phyloP scores from a whole-genome alignment of 2,113 vertebrate genomes.

The Agelaius phoeniceus region DNA sequence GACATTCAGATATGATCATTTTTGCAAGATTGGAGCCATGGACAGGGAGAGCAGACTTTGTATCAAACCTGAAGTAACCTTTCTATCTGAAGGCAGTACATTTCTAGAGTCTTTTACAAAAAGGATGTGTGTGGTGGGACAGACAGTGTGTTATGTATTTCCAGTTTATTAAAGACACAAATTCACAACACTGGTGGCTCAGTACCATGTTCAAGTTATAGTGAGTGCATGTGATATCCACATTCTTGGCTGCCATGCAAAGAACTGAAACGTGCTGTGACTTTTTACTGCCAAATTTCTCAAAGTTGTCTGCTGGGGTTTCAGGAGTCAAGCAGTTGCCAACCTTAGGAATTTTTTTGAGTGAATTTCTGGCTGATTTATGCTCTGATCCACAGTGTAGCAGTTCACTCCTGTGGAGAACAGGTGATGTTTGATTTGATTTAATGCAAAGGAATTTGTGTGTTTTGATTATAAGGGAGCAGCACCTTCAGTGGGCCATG shows the following conservation, averaged over 20 bases:
- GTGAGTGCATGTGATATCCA: neutral
- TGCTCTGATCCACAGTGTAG: neutral
- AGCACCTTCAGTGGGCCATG: neutral
- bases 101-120: neutral
- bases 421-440: neutral
- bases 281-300: neutral
- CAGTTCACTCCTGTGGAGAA: neutral
- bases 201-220: neutral
- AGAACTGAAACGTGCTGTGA: neutral
- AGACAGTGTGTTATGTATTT: neutral
- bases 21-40: neutral
- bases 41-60: neutral
- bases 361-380: neutral
- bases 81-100: neutral
- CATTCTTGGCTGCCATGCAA: neutral
- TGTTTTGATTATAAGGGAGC: fast-evolving
- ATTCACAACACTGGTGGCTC: neutral
- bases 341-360: neutral
- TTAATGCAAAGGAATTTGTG: neutral
- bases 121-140: neutral
- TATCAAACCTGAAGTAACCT: neutral
- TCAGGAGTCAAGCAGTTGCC: neutral
- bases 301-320: neutral
- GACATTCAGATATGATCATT: neutral
- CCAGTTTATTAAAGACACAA: neutral